Base-by-base conservation (phyloP, 2,888 invertebrate genomes). In the Caenorhabditis sp. region DNA sequence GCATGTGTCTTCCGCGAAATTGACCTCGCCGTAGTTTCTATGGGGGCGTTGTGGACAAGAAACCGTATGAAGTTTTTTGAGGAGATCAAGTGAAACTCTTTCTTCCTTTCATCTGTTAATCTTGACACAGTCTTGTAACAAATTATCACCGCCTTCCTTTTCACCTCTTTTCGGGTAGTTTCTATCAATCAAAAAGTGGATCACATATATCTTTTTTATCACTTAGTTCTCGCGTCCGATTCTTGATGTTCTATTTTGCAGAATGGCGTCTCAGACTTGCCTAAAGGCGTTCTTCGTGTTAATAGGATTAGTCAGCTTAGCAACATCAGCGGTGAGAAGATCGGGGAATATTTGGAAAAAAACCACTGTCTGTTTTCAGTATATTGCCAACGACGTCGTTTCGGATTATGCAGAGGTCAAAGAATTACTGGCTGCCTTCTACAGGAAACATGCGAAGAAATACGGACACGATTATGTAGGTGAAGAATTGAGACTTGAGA, bases 391-490 rank as follows among this genome's bases (percentile, higher is more conserved):
- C 66, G 88, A 88, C 77, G 87, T 86, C 10, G 88, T 87, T 26
- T 77, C 77, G 59, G 85, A 89, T 70, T 89, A 89, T 76, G 89
- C 83, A 7, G 81, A 86, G 56, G 89, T 89, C 22, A 86, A 88
- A 66, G 88, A 88, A 58, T 75, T 89, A 8, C 73, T 89, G 49
- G 61, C 76, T 16, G 82, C 87, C 24, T 89, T 85, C 83, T 89
- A 89, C 70, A 75, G 84, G 28, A 84, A 86, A 51, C 84, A 89
- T n/a, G 88, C 89, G 12, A 84, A 85, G 26, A 84, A 82, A 28
- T 85, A 81, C 28, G 90, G 90, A 38, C 80, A 88, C 61, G 90
- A 90, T 56, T 89, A 89, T 76, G 89, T 90, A 47, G 74, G 68
- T 22, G 44, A 19, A 49, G 63, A 12, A 38, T 22, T 56, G 2